A percentile compares a stretch with the other conserved stretches of the same genome.
phyloP scores from a whole-genome alignment of 2,888 invertebrate species.

The Fabriciana adippe region DNA sequence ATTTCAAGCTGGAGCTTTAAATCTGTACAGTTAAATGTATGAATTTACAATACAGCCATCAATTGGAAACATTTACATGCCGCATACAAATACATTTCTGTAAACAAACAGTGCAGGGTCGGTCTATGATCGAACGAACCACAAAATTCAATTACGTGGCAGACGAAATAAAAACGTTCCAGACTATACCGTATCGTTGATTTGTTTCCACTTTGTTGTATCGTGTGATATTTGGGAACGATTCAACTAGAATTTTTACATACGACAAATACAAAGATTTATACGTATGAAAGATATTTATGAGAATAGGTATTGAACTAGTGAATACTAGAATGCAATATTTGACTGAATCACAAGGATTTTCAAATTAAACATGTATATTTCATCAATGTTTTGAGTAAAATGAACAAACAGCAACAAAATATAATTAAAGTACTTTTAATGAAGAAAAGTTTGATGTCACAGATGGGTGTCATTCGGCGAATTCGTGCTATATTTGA shows the following conservation, averaged over 20 bases:
- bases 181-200: slow-evolving; percentile 66
- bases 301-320: neutral
- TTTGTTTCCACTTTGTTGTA: slow-evolving; percentile 71
- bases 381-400: no score
- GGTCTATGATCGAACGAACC: slow-evolving; percentile 65
- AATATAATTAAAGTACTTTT: slow-evolving; percentile 11
- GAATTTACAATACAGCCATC: slow-evolving; percentile 22
- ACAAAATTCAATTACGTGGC: slow-evolving; percentile 77
- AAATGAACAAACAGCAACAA: neutral
- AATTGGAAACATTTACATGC: slow-evolving; percentile 34
- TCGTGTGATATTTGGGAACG: slow-evolving; percentile 44
- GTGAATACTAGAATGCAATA: neutral
- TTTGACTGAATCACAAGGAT: no score
- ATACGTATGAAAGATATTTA: slow-evolving; percentile 2
- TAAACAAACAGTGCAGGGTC: slow-evolving; percentile 38
- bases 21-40: slow-evolving; percentile 10
- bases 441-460: slow-evolving; percentile 14
- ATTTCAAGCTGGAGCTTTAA: neutral
- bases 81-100: slow-evolving; percentile 36
- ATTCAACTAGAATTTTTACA: slow-evolving; percentile 25
- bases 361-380: no score
- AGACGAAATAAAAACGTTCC: slow-evolving; percentile 75
- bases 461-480: slow-evolving; percentile 31
- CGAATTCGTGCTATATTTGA: slow-evolving; percentile 59
- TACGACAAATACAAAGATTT: slow-evolving; percentile 15